A percentile compares a stretch with the other conserved stretches of the same genome.
Conservation (phyloP, 2,888 invertebrate species). For the Tromatobia lineatoria region DNA sequence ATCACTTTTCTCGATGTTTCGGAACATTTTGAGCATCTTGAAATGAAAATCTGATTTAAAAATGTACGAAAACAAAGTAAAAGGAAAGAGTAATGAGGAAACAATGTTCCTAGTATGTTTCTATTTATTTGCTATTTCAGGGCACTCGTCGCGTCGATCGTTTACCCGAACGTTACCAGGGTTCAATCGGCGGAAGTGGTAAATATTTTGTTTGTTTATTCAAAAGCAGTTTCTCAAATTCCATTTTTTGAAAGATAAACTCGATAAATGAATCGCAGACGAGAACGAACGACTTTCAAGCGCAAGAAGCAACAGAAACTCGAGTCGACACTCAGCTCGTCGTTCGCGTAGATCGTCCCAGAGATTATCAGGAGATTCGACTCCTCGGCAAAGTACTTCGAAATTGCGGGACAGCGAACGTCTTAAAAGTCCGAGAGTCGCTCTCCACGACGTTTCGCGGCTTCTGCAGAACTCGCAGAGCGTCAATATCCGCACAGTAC, state of each 20-base stretch:
- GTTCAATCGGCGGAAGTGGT: conserved; percentile 76
- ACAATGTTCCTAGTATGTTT: no score
- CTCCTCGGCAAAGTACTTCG: neutral
- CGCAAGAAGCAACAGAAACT: conserved; percentile 72
- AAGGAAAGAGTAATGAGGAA: no score
- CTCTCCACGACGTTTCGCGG: conserved; percentile 81
- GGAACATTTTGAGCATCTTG: no score
- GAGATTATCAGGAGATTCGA: conserved; percentile 66
- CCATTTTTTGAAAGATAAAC: no score
- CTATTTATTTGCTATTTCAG: conserved; percentile 68
- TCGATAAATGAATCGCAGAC: conserved; percentile 28
- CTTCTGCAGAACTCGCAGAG: conserved; percentile 79
- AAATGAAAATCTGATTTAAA: no score
- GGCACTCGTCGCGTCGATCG: conserved; percentile 72
- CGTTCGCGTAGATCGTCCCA: conserved; percentile 73
- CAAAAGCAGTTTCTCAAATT: neutral
- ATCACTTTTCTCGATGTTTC: no score
- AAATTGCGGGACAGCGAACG: conserved; percentile 60
- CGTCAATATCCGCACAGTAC: conserved; percentile 76
- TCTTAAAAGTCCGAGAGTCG: conserved; percentile 78
- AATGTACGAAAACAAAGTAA: no score
- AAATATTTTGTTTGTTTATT: neutral
- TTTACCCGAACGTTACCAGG: conserved; percentile 78
- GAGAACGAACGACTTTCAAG: conserved; percentile 71
- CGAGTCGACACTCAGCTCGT: conserved; percentile 73